Base-by-base conservation (phyloP, 2,113 vertebrate genomes). In the Myocastor coypus region DNA sequence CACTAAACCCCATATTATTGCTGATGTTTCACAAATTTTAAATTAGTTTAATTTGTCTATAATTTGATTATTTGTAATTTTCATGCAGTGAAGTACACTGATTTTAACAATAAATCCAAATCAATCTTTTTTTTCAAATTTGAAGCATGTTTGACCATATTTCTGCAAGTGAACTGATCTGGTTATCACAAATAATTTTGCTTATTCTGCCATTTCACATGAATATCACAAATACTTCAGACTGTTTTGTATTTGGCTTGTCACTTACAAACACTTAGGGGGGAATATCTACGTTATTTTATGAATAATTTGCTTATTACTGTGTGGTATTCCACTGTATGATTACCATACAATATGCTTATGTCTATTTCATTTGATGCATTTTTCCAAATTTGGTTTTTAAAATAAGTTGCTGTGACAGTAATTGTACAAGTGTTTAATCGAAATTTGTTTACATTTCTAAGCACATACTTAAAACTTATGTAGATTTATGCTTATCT, bases 41-140 rank as follows among this genome's bases (percentile, higher is more conserved):
- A 85, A 63, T 86, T 89, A n/a, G 20, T 57, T 30, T 3, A 80
- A 42, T 59, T 90, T 94, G 92, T 24, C 14, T 83, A 82, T 90
- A 40, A 46, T 93, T 87, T 87, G 16, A 71, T 57, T 90, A 81
- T 80, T 32, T 89, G 66, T 75, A 77, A 77, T 87, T 96, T 89
- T 32, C 34, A 83, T 52, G 68, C 2, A 86, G 22, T 89, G 71
- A 89, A 91, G 20, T 14, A 0, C 24, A 93, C n/a, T 55, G 24
- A 68, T 69, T 83, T 83, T 83, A 92, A 94, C 2, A 30, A 61
- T 85, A 87, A 14, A 86, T 9, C 30, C 69, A 10, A n/a, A 75
- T 94, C 89, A 83, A 90, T 46, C n/a, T n/a, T 46, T 94, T 91
- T 92, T 92, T n/a, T 73, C 5, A 90, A 90, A 94, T 61, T 92